Base-by-base conservation (phyloP, 2,888 invertebrate genomes). In the Sericinus montela region DNA sequence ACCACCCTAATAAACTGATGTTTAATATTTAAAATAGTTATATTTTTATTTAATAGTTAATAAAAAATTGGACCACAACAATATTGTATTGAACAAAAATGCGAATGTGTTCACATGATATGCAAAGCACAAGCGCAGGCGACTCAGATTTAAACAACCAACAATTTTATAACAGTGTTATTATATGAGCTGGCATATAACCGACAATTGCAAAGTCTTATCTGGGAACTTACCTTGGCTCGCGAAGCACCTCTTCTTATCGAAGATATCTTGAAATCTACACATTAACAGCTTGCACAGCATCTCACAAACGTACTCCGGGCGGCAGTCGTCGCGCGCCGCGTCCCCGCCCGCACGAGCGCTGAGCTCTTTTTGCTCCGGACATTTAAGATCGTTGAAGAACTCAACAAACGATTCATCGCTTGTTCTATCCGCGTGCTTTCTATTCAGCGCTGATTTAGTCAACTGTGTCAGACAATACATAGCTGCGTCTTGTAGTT, bases 301-400 rank as follows among this genome's bases (percentile, higher is more conserved):
- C 37, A 83, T 77, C 46, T 88, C 86, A 0, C 72, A 65, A 56
- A 84, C 63, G 43, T 73, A 85, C 45, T 84, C 85, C 0, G 87
- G 86, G 13, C 67, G 79, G 36, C 87, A 88, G 37, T 81, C 75
- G 1, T 59, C 49, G 16, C 74, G 69, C 0, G 61, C 8, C 58
- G 59, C 62, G 36, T 76, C 76, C 0, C 74, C 79, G 0, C 60
- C 65, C 1, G 67, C 63, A 13, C 55, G 58, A 1, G 62, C 65
- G 13, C 35, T 57, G 4, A 39, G n/a, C 11, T 29, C 45, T 0
- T 57, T 2, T 19, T 19, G 55, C 2, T 44, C 45, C 16, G 55
- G 56, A 15, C 46, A 79, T 45, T 71, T 75, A n/a, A 84, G 9
- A 46, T 65, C 64, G 40, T 84, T 82, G 7, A 79, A 69, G 43